phyloP scores from a whole-genome alignment of 2,113 vertebrate species.

The Gopherus flavomarginatus region DNA sequence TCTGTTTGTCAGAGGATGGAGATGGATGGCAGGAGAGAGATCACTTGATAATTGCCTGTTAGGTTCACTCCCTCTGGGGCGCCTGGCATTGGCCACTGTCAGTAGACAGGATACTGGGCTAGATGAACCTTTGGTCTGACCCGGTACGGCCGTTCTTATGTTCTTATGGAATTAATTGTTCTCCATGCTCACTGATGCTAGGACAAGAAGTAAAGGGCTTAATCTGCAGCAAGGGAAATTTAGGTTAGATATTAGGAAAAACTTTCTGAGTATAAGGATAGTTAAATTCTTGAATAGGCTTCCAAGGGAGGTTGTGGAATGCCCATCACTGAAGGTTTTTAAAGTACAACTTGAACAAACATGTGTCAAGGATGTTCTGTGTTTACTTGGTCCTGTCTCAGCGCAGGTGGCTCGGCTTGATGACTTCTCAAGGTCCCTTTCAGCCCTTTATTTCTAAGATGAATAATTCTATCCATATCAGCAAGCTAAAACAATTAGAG shows the following conservation, averaged over 20 bases:
- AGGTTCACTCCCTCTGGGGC: too few relatives aligned
- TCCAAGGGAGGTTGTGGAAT: background rate
- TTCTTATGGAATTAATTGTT: background rate
- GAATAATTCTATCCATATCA: background rate
- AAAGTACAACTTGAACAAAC: background rate
- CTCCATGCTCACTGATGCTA: background rate
- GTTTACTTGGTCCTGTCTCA: too few relatives aligned
- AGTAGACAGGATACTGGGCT: too few relatives aligned
- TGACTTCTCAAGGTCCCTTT: background rate
- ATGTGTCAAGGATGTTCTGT: background rate
- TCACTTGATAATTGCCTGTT: too few relatives aligned
- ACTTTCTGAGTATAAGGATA: background rate
- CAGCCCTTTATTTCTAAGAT: background rate
- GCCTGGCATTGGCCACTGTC: too few relatives aligned
- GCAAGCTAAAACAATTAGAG: background rate
- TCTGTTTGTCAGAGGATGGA: too few relatives aligned
- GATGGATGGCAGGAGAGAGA: too few relatives aligned
- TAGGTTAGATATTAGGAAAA: background rate
- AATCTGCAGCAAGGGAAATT: background rate
- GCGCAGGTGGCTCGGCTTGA: background rate
- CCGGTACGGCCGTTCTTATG: too few relatives aligned
- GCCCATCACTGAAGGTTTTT: background rate
- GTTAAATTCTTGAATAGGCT: background rate
- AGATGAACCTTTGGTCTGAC: too few relatives aligned
- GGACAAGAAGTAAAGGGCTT: background rate